phyloP scores from a whole-genome alignment of 1,140 invertebrate species.

The Dendroctonus valens region DNA sequence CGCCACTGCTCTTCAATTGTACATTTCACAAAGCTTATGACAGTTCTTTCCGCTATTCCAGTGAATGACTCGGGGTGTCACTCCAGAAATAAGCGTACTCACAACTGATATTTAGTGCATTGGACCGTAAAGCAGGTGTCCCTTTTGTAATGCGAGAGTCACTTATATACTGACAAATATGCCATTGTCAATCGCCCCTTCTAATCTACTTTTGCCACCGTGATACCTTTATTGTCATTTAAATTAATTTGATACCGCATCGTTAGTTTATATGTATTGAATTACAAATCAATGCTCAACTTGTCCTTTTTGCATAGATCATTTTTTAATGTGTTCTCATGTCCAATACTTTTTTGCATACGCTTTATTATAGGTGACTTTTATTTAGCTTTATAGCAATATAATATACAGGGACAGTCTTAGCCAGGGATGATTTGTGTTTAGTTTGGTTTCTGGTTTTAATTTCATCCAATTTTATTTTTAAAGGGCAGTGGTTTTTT shows the following conservation, averaged over 20 bases:
- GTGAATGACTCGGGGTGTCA: slow-evolving; percentile 35
- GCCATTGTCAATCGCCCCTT: slow-evolving; percentile 33
- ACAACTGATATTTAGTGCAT: slow-evolving; percentile 44
- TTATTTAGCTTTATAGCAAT: no score
- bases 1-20: background rate
- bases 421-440: no score
- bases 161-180: slow-evolving; percentile 42
- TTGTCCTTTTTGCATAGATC: no score
- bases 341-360: no score
- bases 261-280: slow-evolving; percentile 26
- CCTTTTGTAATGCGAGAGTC: slow-evolving; percentile 32
- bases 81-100: slow-evolving; percentile 31
- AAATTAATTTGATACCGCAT: slow-evolving; percentile 35
- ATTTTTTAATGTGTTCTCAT: no score
- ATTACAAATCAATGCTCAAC: slow-evolving; percentile 15
- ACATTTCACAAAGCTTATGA: slow-evolving; percentile 17
- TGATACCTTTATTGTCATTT: slow-evolving; percentile 34
- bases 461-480: no score
- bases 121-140: slow-evolving; percentile 42
- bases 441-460: no score
- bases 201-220: slow-evolving; percentile 35
- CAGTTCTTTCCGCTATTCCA: slow-evolving; percentile 19
- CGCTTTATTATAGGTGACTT: no score
- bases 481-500: no score
- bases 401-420: no score